Evolutionary conservation across 23 tunicate species (phyloP), one percentile per base, ranked within the genome.

Genomic region (Diplosoma virens): DNA sequence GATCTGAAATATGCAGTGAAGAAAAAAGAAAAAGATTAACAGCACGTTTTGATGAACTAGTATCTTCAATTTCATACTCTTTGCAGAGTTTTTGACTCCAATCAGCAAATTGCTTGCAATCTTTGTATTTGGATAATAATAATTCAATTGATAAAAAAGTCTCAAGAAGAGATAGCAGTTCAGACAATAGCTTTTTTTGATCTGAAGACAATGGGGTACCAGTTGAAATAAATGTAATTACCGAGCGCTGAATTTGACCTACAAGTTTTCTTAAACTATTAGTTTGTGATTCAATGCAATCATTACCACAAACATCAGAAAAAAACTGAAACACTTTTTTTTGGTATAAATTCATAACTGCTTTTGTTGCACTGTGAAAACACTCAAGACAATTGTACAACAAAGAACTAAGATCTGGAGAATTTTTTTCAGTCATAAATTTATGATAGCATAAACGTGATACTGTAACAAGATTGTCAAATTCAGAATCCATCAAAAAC

Each of bases 351-450:
- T 11, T 16, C 14, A 11, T 45, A 11, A 45, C 16, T 41, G 66
- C 82, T 32, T 80, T 64, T n/a, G 80, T 1, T 0, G 84, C 58
- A n/a, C 29, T 14, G 45, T 75, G 79, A 48, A 85, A 85, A 17
- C 66, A 68, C 58, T 92, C 87, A 22, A 92, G 64, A 37, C 81
- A 78, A 23, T 31, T 32, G 20, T 63, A 53, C 4, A 73, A 31
- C 30, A 76, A 75, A 7, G 83, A 48, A 45, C 78, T 76, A 2
- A 48, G 66, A 2, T 70, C 75, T 0, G 84, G 71, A 25, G 88
- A 65, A 35, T 85, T 92, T 70, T 69, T 84, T 30, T 76, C 83
- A 20, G 24, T 24, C 87, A 92, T 80, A 48, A 92, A 92, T 25
- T 85, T 77, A 32, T 85, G 84, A 3, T 80, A 67, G 50, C 85